Conservation (phyloP, 2,113 vertebrate genomes). For the Eolophus roseicapilla region DNA sequence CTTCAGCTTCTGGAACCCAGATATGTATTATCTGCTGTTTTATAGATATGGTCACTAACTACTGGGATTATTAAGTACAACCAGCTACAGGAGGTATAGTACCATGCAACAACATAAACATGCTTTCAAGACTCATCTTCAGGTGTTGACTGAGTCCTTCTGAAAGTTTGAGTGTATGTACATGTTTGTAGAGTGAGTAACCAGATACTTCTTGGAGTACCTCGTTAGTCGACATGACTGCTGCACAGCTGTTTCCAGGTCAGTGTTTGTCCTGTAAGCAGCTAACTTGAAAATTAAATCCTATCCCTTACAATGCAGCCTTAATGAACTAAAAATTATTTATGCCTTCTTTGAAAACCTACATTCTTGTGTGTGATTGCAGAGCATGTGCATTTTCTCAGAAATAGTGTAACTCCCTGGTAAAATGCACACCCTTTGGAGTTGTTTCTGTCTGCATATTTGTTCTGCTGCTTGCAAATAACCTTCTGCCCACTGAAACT, state of each 20-base stretch:
- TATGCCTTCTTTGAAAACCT: not conserved
- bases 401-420: not conserved
- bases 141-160: conserved; percentile 31
- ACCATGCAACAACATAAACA: not conserved
- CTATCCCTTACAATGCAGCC: not conserved
- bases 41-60: not conserved
- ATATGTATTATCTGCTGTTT: not conserved
- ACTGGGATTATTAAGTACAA: not conserved
- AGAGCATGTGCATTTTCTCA: not conserved
- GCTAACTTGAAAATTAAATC: conserved; percentile 2
- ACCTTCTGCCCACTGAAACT: not conserved
- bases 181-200: not conserved
- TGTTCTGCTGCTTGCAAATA: not conserved
- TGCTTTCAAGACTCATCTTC: not conserved
- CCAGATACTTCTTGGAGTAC: not conserved
- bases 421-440: not conserved
- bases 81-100: not conserved
- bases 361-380: not conserved
- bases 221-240: not conserved
- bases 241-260: not conserved
- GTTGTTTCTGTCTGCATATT: not conserved
- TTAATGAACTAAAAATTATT: not conserved
- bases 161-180: not conserved
- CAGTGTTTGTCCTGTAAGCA: not conserved
- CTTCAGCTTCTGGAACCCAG: not conserved